Evolutionary conservation across 2,888 invertebrate species (phyloP).

Genomic region (Caenorhabditis doughertyi): DNA sequence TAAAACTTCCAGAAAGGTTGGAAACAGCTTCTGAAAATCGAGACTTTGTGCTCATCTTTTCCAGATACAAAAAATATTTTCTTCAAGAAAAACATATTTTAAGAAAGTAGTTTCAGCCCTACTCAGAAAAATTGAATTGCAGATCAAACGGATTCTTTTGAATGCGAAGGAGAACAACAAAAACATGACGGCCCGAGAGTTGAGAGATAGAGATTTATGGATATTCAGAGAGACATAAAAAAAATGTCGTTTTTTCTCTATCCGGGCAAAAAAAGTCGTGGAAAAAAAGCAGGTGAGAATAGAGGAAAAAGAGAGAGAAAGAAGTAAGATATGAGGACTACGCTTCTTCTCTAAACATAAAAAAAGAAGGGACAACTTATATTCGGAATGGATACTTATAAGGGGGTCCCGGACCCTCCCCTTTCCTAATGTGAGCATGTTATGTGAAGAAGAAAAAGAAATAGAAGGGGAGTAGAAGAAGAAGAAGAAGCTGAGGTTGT

Average conservation of each 20-base stretch:
- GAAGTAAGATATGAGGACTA: conserved; percentile 49
- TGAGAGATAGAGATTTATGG: conserved; percentile 28
- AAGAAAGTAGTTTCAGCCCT: background rate
- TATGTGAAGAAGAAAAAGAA: conserved; percentile 37
- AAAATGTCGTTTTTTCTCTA: conserved; percentile 22
- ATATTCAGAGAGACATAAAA: conserved; percentile 12
- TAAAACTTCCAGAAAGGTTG: no score
- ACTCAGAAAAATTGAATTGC: conserved; percentile 38
- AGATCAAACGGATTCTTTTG: conserved; percentile 5
- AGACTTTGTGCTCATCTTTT: no score
- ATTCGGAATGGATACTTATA: conserved; percentile 60
- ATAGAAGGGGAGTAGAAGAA: background rate
- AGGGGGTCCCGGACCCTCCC: conserved; percentile 18
- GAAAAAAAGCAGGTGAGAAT: conserved; percentile 42
- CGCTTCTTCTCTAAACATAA: conserved; percentile 3
- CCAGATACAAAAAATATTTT: no score
- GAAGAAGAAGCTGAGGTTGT: conserved; percentile 56
- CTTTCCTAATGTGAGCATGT: conserved; percentile 53
- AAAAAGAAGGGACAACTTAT: conserved; percentile 42
- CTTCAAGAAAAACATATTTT: background rate
- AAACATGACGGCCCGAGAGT: conserved; percentile 26
- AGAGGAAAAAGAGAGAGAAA: conserved; percentile 19
- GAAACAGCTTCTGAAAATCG: no score
- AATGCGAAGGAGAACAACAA: conserved; percentile 11
- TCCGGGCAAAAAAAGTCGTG: background rate